phyloP scores from a whole-genome alignment of 2,888 invertebrate genomes.

The Brenthis daphne region DNA sequence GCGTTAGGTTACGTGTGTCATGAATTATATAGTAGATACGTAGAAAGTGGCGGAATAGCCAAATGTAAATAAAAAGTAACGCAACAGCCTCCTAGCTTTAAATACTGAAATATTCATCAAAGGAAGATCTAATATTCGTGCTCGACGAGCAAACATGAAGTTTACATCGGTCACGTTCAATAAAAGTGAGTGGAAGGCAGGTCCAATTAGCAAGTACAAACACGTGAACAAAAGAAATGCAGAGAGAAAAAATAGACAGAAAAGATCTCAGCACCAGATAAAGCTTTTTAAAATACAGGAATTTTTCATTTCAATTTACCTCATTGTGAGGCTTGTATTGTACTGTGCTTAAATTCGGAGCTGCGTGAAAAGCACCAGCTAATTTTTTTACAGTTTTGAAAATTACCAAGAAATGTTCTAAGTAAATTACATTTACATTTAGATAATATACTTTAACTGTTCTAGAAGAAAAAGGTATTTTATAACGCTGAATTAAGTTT shows the following conservation, averaged over 20 bases:
- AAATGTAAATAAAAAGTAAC: slow-evolving; percentile 21
- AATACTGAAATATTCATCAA: slow-evolving; percentile 35
- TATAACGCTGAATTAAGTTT: too few relatives aligned
- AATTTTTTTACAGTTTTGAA: slow-evolving; percentile 5
- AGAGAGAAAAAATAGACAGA: slow-evolving; percentile 31
- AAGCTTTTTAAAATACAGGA: slow-evolving; percentile 35
- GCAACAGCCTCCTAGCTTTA: slow-evolving; percentile 15
- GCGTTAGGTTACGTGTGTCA: slow-evolving; percentile 22
- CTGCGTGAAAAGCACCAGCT: slow-evolving; percentile 7
- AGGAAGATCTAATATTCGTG: slow-evolving; percentile 26
- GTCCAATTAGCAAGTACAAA: slow-evolving; percentile 38
- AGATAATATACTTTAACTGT: background rate
- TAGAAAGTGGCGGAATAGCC: slow-evolving; percentile 17
- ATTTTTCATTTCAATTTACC: slow-evolving; percentile 30
- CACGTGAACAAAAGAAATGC: slow-evolving; percentile 37
- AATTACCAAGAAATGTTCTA: background rate
- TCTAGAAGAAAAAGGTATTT: too few relatives aligned
- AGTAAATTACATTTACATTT: background rate
- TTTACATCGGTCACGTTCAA: slow-evolving; percentile 32
- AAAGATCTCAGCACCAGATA: slow-evolving; percentile 32
- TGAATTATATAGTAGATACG: slow-evolving; percentile 29
- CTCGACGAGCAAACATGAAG: slow-evolving; percentile 26
- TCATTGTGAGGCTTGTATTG: slow-evolving; percentile 22
- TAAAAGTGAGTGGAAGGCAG: slow-evolving; percentile 37
- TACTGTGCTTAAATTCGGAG: slow-evolving; percentile 17